Evolutionary conservation across 2,888 invertebrate species (phyloP).

Genomic region (Calameuta idolon): DNA sequence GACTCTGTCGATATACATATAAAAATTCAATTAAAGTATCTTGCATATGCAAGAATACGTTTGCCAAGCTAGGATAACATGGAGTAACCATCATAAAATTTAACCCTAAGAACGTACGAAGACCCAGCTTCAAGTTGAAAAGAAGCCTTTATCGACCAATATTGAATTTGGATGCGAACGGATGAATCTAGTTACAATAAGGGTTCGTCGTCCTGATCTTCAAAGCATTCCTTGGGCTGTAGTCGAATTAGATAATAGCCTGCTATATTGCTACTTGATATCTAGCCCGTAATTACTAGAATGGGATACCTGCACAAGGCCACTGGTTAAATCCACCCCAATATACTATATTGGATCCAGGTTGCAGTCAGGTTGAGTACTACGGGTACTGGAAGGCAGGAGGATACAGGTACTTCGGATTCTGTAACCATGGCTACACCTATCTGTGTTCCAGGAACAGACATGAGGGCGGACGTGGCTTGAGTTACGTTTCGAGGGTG

Average conservation of each 20-base stretch:
- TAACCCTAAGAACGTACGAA: neutral
- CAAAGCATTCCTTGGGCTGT: slow-evolving; percentile 64
- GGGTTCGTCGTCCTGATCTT: slow-evolving; percentile 22
- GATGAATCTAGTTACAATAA: neutral
- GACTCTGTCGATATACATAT: neutral
- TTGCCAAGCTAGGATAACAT: no score
- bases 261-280: slow-evolving; percentile 65
- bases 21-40: neutral
- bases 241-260: slow-evolving; percentile 41
- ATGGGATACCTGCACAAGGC: neutral
- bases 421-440: slow-evolving; percentile 13
- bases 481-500: slow-evolving; percentile 10
- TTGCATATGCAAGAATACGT: neutral
- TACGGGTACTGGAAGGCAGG: neutral
- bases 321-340: neutral
- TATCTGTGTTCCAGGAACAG: neutral
- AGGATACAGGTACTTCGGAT: slow-evolving; percentile 19
- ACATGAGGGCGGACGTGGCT: slow-evolving; percentile 13
- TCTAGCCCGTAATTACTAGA: slow-evolving; percentile 37
- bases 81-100: no score
- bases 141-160: neutral
- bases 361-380: neutral
- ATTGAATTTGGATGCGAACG: neutral
- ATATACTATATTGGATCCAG: neutral
- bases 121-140: neutral